Base-by-base conservation (phyloP, 2,113 vertebrate genomes). In the Corvus hawaiiensis region DNA sequence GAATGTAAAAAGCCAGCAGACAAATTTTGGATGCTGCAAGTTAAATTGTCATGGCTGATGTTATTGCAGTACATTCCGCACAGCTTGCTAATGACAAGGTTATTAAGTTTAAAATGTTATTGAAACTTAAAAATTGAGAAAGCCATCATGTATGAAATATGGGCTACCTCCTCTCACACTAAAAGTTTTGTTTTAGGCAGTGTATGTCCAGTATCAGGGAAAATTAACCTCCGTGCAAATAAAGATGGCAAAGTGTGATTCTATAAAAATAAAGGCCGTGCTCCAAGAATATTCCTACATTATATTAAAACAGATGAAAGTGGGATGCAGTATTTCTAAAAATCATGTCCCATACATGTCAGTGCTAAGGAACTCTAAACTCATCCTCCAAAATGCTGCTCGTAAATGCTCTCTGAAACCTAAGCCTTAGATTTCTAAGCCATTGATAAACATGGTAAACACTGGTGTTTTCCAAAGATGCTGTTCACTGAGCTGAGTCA, bases 321-420 rank as follows among this genome's bases (percentile, higher is more conserved):
- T 59, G 16, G 35, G 39, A 43, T 33, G 44, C 13, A 61, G 13
- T 48, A 54, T 48, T 80, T 83, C 63, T 55, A 69, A 67, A 68
- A 67, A 64, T 61, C 16, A 19, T 0, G 1, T 21, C 13, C 30
- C 7, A 1, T 63, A 41, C 6, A 3, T 1, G 9, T 75, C 48
- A 59, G 16, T 43, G 39, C 46, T 74, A 72, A 61, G 26, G 39
- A 94, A 28, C 13, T 87, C 49, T 41, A 14, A 76, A 56, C 32
- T 56, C 6, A 30, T 44, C 67, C 54, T 90, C 49, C 24, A 52
- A 32, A 61, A 69, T 9, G 13, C 23, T 52, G 19, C n/a, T 66
- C 0, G 0, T 32, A 13, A 16, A 23, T 2, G 12, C 26, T 72
- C 37, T 75, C 74, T 91, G 73, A 84, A 86, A 46, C 44, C 59